phyloP scores from a whole-genome alignment of 2,113 vertebrate genomes.

The Hypomesus transpacificus region DNA sequence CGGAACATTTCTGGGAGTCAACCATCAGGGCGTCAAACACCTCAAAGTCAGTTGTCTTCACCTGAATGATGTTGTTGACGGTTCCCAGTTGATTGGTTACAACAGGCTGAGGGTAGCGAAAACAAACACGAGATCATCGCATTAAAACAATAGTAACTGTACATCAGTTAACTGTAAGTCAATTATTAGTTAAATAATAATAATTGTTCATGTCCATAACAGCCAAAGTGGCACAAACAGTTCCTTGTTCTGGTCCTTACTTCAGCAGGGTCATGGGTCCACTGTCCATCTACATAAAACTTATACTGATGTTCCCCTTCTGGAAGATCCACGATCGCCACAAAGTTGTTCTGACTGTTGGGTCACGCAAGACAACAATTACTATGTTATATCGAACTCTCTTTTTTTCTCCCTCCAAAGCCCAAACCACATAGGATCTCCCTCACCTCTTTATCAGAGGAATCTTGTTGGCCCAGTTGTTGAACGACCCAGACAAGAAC shows the following conservation, averaged over 20 bases:
- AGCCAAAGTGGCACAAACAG: not conserved
- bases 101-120: slow-evolving; percentile 73
- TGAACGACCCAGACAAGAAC: slow-evolving; percentile 92
- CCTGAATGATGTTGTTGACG: slow-evolving; percentile 95
- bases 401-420: no score
- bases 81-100: slow-evolving; percentile 93
- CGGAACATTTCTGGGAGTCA: slow-evolving; percentile 95
- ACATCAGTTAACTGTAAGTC: no score
- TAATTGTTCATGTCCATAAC: not conserved
- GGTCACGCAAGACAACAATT: no score
- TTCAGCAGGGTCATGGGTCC: slow-evolving; percentile 95
- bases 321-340: slow-evolving; percentile 93
- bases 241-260: slow-evolving; percentile 57
- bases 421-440: no score
- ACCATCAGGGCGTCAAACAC: slow-evolving; percentile 99
- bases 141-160: not conserved
- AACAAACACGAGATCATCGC: not conserved
- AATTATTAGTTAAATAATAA: not conserved
- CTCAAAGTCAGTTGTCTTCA: slow-evolving; percentile 99
- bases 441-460: slow-evolving; percentile 88
- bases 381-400: no score
- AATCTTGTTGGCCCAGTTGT: slow-evolving; percentile 93
- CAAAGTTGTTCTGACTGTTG: slow-evolving; percentile 95
- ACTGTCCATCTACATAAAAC: slow-evolving; percentile 96
- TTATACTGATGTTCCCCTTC: slow-evolving; percentile 99